These are phyloP conservation scores for Aricia artaxerxes DNA, from an alignment of 2,888 invertebrate genomes.

Conservation along the genomic window DNA sequence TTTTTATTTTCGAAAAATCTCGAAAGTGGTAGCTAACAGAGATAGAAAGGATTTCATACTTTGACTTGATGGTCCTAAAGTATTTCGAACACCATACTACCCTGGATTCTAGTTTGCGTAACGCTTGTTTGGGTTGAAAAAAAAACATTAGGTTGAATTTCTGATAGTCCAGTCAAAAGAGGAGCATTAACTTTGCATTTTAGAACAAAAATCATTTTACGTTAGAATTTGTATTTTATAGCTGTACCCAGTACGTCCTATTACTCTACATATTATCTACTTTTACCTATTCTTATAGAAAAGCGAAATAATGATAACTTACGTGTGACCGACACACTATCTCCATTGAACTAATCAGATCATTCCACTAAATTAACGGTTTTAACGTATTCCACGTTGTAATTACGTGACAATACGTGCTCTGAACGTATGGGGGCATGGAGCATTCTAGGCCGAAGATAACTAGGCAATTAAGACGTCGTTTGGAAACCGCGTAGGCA, in stretches of 20 bases:
- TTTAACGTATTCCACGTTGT: neutral
- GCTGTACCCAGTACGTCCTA: neutral
- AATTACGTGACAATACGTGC: neutral
- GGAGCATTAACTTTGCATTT: too few relatives aligned
- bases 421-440: neutral
- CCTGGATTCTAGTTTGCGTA: too few relatives aligned
- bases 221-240: too few relatives aligned
- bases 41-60: too few relatives aligned
- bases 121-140: too few relatives aligned
- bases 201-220: too few relatives aligned
- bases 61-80: too few relatives aligned
- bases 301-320: neutral
- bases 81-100: too few relatives aligned
- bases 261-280: neutral
- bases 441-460: conserved; percentile 14
- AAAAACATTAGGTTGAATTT: too few relatives aligned
- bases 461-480: conserved; percentile 11
- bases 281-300: neutral
- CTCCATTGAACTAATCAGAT: conserved; percentile 11
- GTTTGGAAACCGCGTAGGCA: conserved; percentile 2
- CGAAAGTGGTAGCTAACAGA: too few relatives aligned
- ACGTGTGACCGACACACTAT: conserved; percentile 11
- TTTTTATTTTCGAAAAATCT: too few relatives aligned
- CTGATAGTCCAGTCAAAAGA: too few relatives aligned
- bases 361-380: neutral